These are phyloP conservation scores for Leucoptera coffeella DNA, from an alignment of 2,888 invertebrate genomes.

Conservation along the genomic window DNA sequence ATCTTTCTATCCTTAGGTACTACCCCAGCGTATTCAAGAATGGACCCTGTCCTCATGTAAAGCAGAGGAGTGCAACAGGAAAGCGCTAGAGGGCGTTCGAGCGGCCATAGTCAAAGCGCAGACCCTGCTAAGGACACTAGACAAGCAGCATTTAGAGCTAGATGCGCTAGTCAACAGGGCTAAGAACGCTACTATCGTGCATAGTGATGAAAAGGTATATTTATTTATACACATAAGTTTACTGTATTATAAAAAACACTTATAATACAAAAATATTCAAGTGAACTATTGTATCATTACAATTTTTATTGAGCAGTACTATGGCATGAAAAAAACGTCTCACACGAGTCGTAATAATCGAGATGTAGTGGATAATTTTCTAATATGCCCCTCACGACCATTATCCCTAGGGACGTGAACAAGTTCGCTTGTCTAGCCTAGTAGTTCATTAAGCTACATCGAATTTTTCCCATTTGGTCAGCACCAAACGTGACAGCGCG, in stretches of 20 bases:
- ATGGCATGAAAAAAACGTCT: no score
- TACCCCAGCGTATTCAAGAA: constrained; percentile 87
- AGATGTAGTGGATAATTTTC: no score
- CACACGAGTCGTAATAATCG: no score
- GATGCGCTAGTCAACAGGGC: constrained; percentile 78
- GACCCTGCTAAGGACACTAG: constrained; percentile 71
- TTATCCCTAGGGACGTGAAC: no score
- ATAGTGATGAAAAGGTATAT: constrained; percentile 41
- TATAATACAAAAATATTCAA: no score
- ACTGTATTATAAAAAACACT: not conserved
- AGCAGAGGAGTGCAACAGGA: constrained; percentile 77
- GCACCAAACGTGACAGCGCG: no score
- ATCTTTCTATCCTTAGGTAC: constrained; percentile 40
- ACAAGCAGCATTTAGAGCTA: constrained; percentile 69
- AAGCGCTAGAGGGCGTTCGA: constrained; percentile 65
- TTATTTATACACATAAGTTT: not conserved
- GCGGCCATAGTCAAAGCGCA: constrained; percentile 74
- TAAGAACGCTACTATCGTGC: constrained; percentile 59
- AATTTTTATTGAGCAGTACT: no score
- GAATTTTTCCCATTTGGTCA: no score
- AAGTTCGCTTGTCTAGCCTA: no score
- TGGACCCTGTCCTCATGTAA: constrained; percentile 84
- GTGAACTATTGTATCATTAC: no score
- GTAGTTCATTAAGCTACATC: no score
- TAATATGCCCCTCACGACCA: no score